Base-by-base conservation (phyloP, 1,140 invertebrate species). In the Vollenhovia emeryi region DNA sequence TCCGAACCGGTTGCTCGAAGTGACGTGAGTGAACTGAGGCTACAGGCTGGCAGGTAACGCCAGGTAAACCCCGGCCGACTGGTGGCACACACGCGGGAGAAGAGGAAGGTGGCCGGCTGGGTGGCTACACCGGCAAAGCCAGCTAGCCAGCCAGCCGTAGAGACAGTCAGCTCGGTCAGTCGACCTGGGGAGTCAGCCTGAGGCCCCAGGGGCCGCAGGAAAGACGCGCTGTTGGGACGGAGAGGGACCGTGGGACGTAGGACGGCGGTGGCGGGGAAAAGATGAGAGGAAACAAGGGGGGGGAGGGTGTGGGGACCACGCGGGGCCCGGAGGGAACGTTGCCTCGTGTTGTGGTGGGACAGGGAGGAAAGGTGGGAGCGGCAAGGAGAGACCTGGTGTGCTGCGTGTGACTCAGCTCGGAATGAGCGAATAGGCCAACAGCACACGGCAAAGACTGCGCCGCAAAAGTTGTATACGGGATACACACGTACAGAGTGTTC, bases 21-120 rank as follows among this genome's bases (percentile, higher is more conserved):
- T 94, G 93, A 94, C 94, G 93, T 94, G 93, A 95, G 93, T 91
- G 92, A 95, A 95, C 94, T 95, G 93, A 95, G 93, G 84, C 92
- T 93, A 89, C 92, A 87, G 90, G 91, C 90, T 92, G 92, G 91
- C 94, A 94, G 93, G 94, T 95, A 94, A 94, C 92, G 93, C 94
- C 94, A 95, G 94, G 94, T 94, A 94, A 95, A 93, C 93, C 87
- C 86, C 80, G 55, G 73, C 50, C 88, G 86, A 86, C 75, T 86
- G 80, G 88, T 76, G 82, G 68, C 78, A 89, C 86, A 89, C 73
- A 86, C 64, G 84, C 66, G 68, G 57, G 82, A 88, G 86, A 88
- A 80, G 84, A 86, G 71, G 86, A 91, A 87, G 76, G 90, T 74
- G 82, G 76, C 71, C 78, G 84, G 87, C 86, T 86, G 87, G 87